Percentiles rank a stretch among this genome's conserved stretches.
These are phyloP conservation scores for Taurulus bubalis DNA, from an alignment of 2,113 vertebrate genomes.

Conservation along the genomic window DNA sequence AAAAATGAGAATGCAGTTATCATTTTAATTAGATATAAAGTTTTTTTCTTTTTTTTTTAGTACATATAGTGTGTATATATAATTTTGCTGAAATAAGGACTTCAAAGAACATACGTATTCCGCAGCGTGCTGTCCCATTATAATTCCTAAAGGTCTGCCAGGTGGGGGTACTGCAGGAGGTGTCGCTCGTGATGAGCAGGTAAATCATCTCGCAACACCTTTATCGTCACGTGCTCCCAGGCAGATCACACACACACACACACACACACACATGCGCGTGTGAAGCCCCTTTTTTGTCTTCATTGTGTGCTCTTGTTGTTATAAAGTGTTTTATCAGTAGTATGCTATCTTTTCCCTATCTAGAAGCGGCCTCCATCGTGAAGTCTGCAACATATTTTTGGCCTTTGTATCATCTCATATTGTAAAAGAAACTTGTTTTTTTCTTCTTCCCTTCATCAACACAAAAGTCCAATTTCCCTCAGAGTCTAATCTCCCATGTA, in stretches of 20 bases:
- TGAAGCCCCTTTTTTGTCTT: not conserved
- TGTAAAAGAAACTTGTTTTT: not conserved
- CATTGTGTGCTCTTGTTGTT: not conserved
- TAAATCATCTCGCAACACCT: conserved; percentile 11
- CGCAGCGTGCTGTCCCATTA: conserved; percentile 27
- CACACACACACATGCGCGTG: not conserved
- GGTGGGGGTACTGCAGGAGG: conserved; percentile 3
- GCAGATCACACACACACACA: not conserved
- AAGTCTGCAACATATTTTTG: not conserved
- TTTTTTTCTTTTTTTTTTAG: conserved; percentile 91
- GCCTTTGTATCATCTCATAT: not conserved
- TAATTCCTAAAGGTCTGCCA: conserved; percentile 55
- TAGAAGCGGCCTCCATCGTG: not conserved
- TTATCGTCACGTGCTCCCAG: not conserved
- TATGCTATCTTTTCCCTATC: not conserved
- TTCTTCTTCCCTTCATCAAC: conserved; percentile 21
- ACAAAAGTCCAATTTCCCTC: conserved; percentile 39
- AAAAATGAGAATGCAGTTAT: conserved; percentile 99
- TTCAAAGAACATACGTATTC: conserved; percentile 92
- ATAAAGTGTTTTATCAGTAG: not conserved
- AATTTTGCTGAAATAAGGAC: conserved; percentile 98
- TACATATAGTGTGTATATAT: conserved; percentile 88
- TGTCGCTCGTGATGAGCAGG: conserved; percentile 2
- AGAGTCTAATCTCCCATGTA: conserved; percentile 44
- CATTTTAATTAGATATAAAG: conserved; percentile 99